phyloP scores from a whole-genome alignment of 2,888 invertebrate genomes.

The Reticulitermes lucifugus region DNA sequence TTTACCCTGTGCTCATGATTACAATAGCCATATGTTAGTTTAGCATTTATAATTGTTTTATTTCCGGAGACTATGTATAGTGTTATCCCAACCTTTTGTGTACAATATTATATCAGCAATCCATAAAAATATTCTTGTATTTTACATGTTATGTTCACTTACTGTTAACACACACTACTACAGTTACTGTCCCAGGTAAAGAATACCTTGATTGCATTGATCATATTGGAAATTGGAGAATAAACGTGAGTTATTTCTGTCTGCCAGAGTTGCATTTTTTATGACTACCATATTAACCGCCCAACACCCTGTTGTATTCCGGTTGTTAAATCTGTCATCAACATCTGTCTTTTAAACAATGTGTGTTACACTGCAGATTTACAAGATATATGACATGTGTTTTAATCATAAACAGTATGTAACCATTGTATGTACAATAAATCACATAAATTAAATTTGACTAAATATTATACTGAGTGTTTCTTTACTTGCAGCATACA shows the following conservation, averaged over 20 bases:
- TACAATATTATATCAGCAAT: constrained; percentile 5
- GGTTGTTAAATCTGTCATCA: too few relatives aligned
- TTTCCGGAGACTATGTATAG: constrained; percentile 12
- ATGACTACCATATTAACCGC: too few relatives aligned
- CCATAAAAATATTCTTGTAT: constrained; percentile 22
- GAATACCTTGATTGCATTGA: constrained; percentile 14
- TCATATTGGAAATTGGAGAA: constrained; percentile 23
- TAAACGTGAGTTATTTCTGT: constrained; percentile 27
- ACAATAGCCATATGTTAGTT: constrained; percentile 21
- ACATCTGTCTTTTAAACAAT: too few relatives aligned
- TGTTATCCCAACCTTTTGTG: not conserved
- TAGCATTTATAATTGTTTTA: constrained; percentile 32
- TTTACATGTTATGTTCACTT: constrained; percentile 19
- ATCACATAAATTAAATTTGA: too few relatives aligned
- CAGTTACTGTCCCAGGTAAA: not conserved
- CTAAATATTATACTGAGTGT: too few relatives aligned
- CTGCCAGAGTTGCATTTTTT: not conserved
- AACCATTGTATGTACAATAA: too few relatives aligned
- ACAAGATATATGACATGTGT: too few relatives aligned
- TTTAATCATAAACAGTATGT: too few relatives aligned
- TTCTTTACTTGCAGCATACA: too few relatives aligned
- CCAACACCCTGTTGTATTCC: too few relatives aligned
- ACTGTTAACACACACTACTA: constrained; percentile 13
- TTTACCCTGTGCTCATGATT: constrained; percentile 4
- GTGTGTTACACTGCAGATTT: too few relatives aligned